A percentile compares a stretch with the other conserved stretches of the same genome.
Conservation (phyloP, 2,113 vertebrate genomes). For the Osmerus eperlanus region DNA sequence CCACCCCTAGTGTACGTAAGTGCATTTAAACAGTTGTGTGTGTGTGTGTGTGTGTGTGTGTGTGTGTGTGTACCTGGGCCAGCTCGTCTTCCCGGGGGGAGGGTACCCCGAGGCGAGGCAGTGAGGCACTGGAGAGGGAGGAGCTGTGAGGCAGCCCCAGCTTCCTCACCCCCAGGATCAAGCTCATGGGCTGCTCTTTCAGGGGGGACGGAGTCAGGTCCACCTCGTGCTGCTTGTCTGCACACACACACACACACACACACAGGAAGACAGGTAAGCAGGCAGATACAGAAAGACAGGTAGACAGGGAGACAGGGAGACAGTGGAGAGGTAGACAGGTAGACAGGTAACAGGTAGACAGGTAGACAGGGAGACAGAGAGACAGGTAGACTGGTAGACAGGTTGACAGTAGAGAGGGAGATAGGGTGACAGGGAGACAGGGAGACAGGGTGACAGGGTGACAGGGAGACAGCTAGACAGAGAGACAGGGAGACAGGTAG, state of each 20-base stretch:
- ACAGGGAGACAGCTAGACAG: neutral
- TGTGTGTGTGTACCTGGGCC: constrained; percentile 67
- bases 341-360: neutral
- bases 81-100: constrained; percentile 81
- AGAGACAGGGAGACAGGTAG: neutral
- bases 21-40: neutral
- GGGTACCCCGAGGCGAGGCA: constrained; percentile 85
- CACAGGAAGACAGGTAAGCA: neutral
- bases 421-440: neutral
- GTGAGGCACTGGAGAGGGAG: constrained; percentile 63
- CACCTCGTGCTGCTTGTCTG: constrained; percentile 70
- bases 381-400: neutral
- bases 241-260: constrained; percentile 12
- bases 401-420: neutral
- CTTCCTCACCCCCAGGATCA: constrained; percentile 68
- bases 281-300: neutral
- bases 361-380: neutral
- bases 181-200: constrained; percentile 71
- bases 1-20: too few relatives aligned
- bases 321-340: neutral
- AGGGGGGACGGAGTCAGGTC: constrained; percentile 67
- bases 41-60: neutral
- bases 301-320: neutral
- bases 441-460: neutral
- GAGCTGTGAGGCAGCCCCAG: constrained; percentile 65